Evolutionary conservation across 2,797 vertebrate species (phyloP).

Genomic region (Lagodon rhomboides): DNA sequence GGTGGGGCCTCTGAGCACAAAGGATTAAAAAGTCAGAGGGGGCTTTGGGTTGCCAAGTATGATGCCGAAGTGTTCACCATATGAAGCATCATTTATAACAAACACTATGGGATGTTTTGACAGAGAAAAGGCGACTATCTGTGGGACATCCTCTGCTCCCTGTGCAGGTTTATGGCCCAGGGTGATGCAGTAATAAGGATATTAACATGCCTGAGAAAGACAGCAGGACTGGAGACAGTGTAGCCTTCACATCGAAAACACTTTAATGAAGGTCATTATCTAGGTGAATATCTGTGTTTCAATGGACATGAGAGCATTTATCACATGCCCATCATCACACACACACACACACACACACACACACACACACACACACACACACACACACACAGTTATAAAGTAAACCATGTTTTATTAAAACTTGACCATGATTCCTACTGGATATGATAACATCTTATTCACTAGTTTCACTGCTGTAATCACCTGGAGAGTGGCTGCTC

Average conservation of each 20-base stretch:
- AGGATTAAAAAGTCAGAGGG: constrained; percentile 16
- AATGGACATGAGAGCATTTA: neutral
- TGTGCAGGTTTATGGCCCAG: constrained; percentile 7
- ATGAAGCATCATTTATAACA: constrained; percentile 41
- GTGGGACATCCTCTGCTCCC: constrained; percentile 14
- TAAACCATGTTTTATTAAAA: neutral
- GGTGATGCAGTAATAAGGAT: neutral
- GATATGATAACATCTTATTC: neutral
- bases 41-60: constrained; percentile 45
- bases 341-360: no score
- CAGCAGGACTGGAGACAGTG: neutral
- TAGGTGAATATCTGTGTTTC: neutral
- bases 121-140: constrained; percentile 30
- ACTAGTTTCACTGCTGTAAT: neutral
- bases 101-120: constrained; percentile 41
- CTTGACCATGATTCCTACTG: neutral
- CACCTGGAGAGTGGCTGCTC: no score
- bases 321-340: neutral
- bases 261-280: neutral
- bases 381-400: neutral
- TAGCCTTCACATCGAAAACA: neutral
- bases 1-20: constrained; percentile 13
- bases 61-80: constrained; percentile 37
- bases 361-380: no score
- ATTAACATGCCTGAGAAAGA: constrained; percentile 9